Percentiles rank a stretch among this genome's conserved stretches.
phyloP scores from a whole-genome alignment of 2,113 vertebrate species.

The Electrona antarctica region DNA sequence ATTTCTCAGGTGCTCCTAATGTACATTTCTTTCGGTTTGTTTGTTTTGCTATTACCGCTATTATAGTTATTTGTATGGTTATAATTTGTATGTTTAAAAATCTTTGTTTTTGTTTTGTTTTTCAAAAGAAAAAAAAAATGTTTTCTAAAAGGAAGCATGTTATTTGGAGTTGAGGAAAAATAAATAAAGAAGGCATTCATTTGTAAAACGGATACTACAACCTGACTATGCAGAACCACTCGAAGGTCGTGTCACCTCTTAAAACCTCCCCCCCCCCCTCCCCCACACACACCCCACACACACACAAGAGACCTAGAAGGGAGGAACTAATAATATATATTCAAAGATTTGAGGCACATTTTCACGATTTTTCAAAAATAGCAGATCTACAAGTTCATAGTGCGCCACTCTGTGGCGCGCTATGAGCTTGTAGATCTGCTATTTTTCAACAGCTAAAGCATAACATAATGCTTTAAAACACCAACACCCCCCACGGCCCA shows the following conservation, averaged over 20 bases:
- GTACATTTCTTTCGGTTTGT: constrained; percentile 74
- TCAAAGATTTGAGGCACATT: too few species aligned
- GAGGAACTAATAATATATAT: constrained; percentile 35
- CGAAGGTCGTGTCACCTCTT: constrained; percentile 51
- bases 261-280: constrained; percentile 23
- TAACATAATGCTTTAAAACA: too few species aligned
- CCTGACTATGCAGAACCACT: constrained; percentile 86
- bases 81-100: constrained; percentile 18
- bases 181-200: constrained; percentile 67
- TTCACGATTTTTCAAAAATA: too few species aligned
- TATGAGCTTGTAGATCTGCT: too few species aligned
- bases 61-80: constrained; percentile 45
- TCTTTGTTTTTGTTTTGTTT: constrained; percentile 52
- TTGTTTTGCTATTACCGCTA: constrained; percentile 51
- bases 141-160: constrained; percentile 73
- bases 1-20: constrained; percentile 95
- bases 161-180: constrained; percentile 39
- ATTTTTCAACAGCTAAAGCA: too few species aligned
- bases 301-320: background rate
- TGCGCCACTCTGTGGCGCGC: too few species aligned
- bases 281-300: constrained; percentile 7
- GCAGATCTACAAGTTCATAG: too few species aligned
- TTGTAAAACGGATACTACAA: constrained; percentile 67
- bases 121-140: constrained; percentile 53
- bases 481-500: constrained; percentile 7